Evolutionary conservation across 2,888 invertebrate genomes (phyloP), one percentile per base, ranked within the genome.

Genomic region (Eilema sororculum): DNA sequence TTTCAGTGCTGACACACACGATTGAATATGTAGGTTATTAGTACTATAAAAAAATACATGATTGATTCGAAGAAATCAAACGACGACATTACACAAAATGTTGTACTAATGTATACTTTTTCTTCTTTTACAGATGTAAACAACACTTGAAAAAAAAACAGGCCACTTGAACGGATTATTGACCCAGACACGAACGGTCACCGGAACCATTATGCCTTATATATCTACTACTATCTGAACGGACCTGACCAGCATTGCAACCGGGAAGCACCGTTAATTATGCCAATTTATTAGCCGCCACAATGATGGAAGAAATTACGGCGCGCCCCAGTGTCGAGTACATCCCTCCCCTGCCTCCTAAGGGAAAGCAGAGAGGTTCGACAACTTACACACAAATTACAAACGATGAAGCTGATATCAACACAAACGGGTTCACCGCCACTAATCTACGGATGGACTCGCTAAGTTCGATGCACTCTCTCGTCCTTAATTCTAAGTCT

Each of bases 331-430:
- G 86, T 83, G 87, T 94, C 75, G 93, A 95, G 82, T 94, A 94
- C 87, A 94, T 95, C 85, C 96, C 96, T 78, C 95, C 96, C 79
- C 90, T 96, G 77, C 96, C 96, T 62, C 95, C 96, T 68, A 96
- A 96, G 93, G 93, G 91, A 72, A 95, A 95, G 79, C 94, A 91
- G 83, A 91, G 90, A 83, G 92, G 93, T 73, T 89, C 92, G 68
- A 93, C 95, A 20, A 94, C 94, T 78, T 93, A 93, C 86, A 95
- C 95, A 65, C 93, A 94, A 86, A 95, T 95, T 77, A 92, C 90
- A 65, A 87, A 80, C 78, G 92, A 94, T 76, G 91, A 91, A 67
- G 64, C 71, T 41, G 78, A 78, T 76, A 76, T 81, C 71, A 89
- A 87, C 78, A 82, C 86, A 84, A 94, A 93, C 87, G 91, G 92